Evolutionary conservation across 2,797 vertebrate genomes (phyloP), one percentile per base, ranked within the genome.

Genomic region (Diplodus puntazzo): DNA sequence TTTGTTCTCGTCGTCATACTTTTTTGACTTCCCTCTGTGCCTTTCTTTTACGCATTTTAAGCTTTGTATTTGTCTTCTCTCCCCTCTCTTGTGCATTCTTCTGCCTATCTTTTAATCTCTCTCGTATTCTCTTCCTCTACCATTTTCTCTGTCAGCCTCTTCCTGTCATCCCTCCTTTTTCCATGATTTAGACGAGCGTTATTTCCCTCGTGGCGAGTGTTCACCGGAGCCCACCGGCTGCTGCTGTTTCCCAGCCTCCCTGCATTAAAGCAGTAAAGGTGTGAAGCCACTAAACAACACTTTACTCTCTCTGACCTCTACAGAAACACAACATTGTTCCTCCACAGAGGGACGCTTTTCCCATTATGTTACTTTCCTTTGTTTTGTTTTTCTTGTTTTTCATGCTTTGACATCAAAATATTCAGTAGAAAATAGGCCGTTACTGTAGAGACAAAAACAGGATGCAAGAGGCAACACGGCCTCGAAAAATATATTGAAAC

Each of bases 111-210:
- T 34, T 23, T 71, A 64, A 72, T 85, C 52, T 69, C 34, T 59
- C 42, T 64, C 34, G 27, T 45, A 62, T 48, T 53, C 6, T 14
- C 23, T 25, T 45, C 18, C 21, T 62, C 48, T 27, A 3, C 71
- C 81, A 4, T 66, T 21, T 52, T 62, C 70, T 65, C 69, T 57
- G 23, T 46, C 59, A 46, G 18, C 30, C 66, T 59, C 49, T 45
- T n/a, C 57, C 77, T 70, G n/a, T 87, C 72, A 70, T 67, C 64
- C 60, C 62, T 49, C 69, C 75, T 21, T 73, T 73, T 54, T 61
- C 77, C 48, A 6, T 81, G 70, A 84, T 84, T 79, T 71, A 81
- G 76, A 75, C 45, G 14, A 60, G 70, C 53, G 65, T 88, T 86
- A 84, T 90, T 89, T 85, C 77, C 84, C 86, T 23, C 0, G 76